These are phyloP conservation scores for Cistogaster globosa DNA, from an alignment of 2,888 invertebrate species.

Conservation along the genomic window DNA sequence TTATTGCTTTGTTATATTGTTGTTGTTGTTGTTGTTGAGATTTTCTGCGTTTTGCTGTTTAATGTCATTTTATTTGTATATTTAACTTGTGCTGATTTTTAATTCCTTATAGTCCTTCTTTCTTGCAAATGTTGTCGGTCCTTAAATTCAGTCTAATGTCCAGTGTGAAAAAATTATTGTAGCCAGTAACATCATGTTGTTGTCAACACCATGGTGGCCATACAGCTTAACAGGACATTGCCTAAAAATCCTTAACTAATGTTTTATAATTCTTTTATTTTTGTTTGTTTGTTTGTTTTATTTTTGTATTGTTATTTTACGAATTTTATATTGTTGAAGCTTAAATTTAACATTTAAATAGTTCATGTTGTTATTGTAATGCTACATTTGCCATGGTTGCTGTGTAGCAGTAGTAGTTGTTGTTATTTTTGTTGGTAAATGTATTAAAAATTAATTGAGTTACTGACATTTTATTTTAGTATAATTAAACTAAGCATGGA, in stretches of 20 bases:
- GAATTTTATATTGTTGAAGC: slow-evolving; percentile 43
- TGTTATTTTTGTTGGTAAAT: slow-evolving; percentile 42
- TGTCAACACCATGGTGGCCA: slow-evolving; percentile 66
- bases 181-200: slow-evolving; percentile 59
- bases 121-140: no score
- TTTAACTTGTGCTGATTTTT: slow-evolving; percentile 49
- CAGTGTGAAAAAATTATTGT: slow-evolving; percentile 34
- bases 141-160: neutral
- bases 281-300: neutral
- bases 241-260: slow-evolving; percentile 64
- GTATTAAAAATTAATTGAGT: slow-evolving; percentile 82
- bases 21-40: neutral
- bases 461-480: slow-evolving; percentile 82
- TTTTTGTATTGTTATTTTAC: neutral
- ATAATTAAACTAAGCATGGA: slow-evolving; percentile 82
- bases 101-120: slow-evolving; percentile 36
- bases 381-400: neutral
- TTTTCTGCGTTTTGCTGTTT: slow-evolving; percentile 49
- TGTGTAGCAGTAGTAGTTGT: neutral
- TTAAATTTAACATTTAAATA: slow-evolving; percentile 13
- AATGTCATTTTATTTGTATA: slow-evolving; percentile 25
- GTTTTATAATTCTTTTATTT: slow-evolving; percentile 19
- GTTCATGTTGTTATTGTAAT: slow-evolving; percentile 41
- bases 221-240: slow-evolving; percentile 61
- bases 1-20: slow-evolving; percentile 19